Conservation (phyloP, 1,140 invertebrate species). For the Trichonephila clavipes region DNA sequence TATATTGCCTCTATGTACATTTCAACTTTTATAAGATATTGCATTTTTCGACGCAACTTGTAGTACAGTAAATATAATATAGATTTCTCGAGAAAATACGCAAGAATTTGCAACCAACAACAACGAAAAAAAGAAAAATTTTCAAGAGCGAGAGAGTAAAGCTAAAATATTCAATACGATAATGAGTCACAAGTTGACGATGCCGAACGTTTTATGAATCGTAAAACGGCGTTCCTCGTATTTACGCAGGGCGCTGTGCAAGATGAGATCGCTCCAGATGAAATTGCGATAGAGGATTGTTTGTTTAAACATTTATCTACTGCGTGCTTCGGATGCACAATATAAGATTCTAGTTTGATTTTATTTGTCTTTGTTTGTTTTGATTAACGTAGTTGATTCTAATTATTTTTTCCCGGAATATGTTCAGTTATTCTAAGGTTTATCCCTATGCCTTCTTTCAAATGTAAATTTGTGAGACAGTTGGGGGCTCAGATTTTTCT, state of each 20-base stretch:
- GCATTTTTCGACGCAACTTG: background rate
- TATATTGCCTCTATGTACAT: too few relatives aligned
- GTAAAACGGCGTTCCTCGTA: background rate
- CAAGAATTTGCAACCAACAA: background rate
- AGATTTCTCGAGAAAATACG: background rate
- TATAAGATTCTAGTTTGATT: background rate
- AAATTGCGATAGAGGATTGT: background rate
- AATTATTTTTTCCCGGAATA: too few relatives aligned
- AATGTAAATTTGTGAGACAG: too few relatives aligned
- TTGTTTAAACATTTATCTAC: background rate
- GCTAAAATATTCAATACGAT: background rate
- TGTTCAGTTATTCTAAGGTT: too few relatives aligned
- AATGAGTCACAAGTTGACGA: slow-evolving; percentile 2
- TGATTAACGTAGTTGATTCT: too few relatives aligned
- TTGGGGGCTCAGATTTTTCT: too few relatives aligned
- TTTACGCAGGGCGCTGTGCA: background rate
- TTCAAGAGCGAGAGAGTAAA: background rate
- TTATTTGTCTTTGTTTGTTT: too few relatives aligned
- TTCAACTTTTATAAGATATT: background rate
- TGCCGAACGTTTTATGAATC: slow-evolving; percentile 16
- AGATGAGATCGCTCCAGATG: background rate
- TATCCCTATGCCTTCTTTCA: too few relatives aligned
- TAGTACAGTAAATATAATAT: background rate
- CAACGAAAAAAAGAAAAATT: too few relatives aligned
- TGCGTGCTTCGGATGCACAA: background rate